Evolutionary conservation across 2,797 vertebrate genomes (phyloP).

Genomic region (Setipinna tenuifilis): DNA sequence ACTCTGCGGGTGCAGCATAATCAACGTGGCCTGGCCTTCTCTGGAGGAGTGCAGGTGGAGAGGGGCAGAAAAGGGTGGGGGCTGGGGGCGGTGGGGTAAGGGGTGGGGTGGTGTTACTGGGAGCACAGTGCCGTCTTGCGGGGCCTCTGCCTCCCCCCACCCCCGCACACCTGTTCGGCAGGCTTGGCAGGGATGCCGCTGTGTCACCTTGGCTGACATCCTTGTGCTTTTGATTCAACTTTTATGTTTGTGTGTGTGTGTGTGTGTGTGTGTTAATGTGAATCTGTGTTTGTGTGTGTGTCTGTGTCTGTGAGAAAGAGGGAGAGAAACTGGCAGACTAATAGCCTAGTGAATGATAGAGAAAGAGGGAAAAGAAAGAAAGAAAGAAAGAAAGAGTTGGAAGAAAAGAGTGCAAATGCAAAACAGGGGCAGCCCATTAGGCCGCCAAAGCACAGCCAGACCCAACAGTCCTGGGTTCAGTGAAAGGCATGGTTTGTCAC

Average conservation of each 20-base stretch:
- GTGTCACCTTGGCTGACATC: constrained; percentile 73
- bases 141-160: constrained; percentile 59
- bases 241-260: constrained; percentile 19
- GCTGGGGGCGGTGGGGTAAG: too few relatives aligned
- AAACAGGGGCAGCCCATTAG: constrained; percentile 55
- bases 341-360: background rate
- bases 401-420: constrained; percentile 59
- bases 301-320: background rate
- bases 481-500: constrained; percentile 71
- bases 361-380: background rate
- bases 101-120: background rate
- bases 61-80: constrained; percentile 44
- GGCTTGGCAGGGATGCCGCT: constrained; percentile 62
- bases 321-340: background rate
- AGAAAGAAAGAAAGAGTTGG: background rate
- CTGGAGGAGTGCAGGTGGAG: constrained; percentile 69
- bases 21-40: constrained; percentile 68
- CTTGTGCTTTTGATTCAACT: constrained; percentile 69
- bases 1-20: constrained; percentile 73
- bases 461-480: constrained; percentile 60
- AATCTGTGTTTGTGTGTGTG: background rate
- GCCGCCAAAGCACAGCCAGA: constrained; percentile 42
- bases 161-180: constrained; percentile 65
- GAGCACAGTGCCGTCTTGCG: constrained; percentile 58
- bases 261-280: background rate